These are phyloP conservation scores for Selene dorsalis DNA, from an alignment of 2,797 vertebrate species.

Conservation along the genomic window DNA sequence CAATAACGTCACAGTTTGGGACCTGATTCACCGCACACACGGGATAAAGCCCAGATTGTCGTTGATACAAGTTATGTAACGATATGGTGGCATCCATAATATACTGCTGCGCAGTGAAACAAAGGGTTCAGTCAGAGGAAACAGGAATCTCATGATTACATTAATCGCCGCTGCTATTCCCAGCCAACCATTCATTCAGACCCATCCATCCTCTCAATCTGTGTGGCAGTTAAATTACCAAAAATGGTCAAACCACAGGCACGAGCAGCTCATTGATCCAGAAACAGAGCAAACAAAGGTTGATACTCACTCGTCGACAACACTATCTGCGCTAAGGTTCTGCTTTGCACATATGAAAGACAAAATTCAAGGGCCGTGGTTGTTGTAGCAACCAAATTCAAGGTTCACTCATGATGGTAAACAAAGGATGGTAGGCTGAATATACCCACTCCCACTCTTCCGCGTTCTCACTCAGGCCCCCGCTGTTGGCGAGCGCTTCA, in stretches of 20 bases:
- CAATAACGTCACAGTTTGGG: conserved; percentile 5
- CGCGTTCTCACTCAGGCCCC: conserved; percentile 74
- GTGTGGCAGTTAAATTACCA: conserved; percentile 56
- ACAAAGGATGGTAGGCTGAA: conserved; percentile 76
- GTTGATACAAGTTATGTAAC: conserved; percentile 75
- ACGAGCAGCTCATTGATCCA: conserved; percentile 39
- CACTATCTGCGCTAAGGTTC: conserved; percentile 1
- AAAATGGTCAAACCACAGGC: conserved; percentile 68
- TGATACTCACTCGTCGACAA: conserved; percentile 54
- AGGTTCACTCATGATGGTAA: conserved; percentile 74
- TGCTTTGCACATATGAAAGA: not conserved
- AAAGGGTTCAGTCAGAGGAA: conserved; percentile 21
- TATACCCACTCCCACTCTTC: conserved; percentile 76
- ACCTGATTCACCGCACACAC: conserved; percentile 4
- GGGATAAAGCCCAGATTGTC: conserved; percentile 57
- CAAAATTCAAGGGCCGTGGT: not conserved
- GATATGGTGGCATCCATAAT: conserved; percentile 56
- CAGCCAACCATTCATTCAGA: conserved; percentile 38
- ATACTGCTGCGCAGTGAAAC: conserved; percentile 63
- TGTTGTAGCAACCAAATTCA: conserved; percentile 61
- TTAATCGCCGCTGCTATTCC: conserved; percentile 7
- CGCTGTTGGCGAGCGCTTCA: conserved; percentile 26
- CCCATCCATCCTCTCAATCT: conserved; percentile 36
- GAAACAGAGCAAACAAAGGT: conserved; percentile 18
- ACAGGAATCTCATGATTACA: not conserved